These are phyloP conservation scores for Engraulis encrasicolus DNA, from an alignment of 2,113 vertebrate genomes.

Conservation along the genomic window DNA sequence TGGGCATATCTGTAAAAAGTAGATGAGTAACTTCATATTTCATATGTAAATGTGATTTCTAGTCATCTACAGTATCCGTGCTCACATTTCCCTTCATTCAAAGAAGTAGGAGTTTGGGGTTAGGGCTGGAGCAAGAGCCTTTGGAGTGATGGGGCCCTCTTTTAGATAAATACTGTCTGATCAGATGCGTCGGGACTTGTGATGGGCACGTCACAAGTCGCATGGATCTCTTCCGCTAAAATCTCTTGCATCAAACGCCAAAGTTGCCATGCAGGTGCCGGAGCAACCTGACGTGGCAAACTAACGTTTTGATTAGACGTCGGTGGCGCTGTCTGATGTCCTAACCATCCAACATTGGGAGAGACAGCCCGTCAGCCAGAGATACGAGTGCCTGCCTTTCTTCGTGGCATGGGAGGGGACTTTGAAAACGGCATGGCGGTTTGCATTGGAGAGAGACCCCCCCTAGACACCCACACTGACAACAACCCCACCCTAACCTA, in stretches of 20 bases:
- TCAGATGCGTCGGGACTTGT: constrained; percentile 37
- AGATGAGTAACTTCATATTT: neutral
- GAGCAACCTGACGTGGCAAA: constrained; percentile 61
- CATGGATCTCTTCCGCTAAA: constrained; percentile 48
- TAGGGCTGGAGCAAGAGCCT: constrained; percentile 29
- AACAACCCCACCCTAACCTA: too few species aligned
- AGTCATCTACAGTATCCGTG: neutral
- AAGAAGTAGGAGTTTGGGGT: constrained; percentile 23
- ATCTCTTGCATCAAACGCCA: constrained; percentile 47
- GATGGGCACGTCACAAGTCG: constrained; percentile 54
- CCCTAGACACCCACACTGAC: too few species aligned
- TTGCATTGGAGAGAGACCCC: constrained; percentile 38
- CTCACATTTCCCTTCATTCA: neutral
- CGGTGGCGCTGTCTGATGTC: constrained; percentile 55
- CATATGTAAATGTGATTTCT: neutral
- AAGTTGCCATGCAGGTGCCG: constrained; percentile 59
- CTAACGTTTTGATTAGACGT: constrained; percentile 66
- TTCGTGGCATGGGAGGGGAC: constrained; percentile 45
- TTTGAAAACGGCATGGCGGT: constrained; percentile 37
- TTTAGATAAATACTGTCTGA: constrained; percentile 42
- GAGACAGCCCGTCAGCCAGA: constrained; percentile 49
- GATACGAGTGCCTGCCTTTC: constrained; percentile 33
- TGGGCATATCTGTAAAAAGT: neutral
- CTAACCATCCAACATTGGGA: constrained; percentile 48
- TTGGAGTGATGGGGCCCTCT: constrained; percentile 39